Evolutionary conservation across 2,888 invertebrate species (phyloP), one percentile per base, ranked within the genome.

Genomic region (Marronus borbonicus): DNA sequence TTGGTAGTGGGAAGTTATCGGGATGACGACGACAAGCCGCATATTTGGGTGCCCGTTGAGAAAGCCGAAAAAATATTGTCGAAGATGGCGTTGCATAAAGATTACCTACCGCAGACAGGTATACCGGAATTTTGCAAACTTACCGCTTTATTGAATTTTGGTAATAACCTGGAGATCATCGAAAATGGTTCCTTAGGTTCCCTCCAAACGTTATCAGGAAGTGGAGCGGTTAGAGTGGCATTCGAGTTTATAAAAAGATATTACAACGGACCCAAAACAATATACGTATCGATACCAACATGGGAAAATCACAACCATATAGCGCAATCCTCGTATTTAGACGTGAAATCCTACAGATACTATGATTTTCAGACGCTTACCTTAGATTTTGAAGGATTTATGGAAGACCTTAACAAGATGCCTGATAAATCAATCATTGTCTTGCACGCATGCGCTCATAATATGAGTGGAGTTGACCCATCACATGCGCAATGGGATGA

Each of bases 271-370:
- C 91, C 90, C 83, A 97, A 97, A 89, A 94, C 94, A 80, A 89
- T 96, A 70, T 98, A 97, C 90, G 85, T 99, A 82, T 98, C 99
- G 4, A 90, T 92, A 1, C 99, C 99, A 3, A 94, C 98, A 0
- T 99, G 99, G 99, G 99, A 98, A 76, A 99, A 99, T 89, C 99
- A 99, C 88, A 94, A 93, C 0, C 97, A 98, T 75, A 93, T 99
- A 85, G 98, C 98, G 89, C 97, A 95, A 90, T 94, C 95, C 85
- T 90, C 96, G 70, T 95, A 96, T 2, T 88, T 99, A 76, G 91
- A 93, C 12, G 94, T 97, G 68, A 96, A 98, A 87, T 92, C 93
- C 77, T 99, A 99, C 90, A 93, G 95, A 81, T 99, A 99, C 89
- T 99, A 97, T 88, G 96, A 99, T 87, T 93, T 97, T 1, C 94